Evolutionary conservation across 2,113 vertebrate genomes (phyloP), one percentile per base, ranked within the genome.

Genomic region (Tupaia tana): DNA sequence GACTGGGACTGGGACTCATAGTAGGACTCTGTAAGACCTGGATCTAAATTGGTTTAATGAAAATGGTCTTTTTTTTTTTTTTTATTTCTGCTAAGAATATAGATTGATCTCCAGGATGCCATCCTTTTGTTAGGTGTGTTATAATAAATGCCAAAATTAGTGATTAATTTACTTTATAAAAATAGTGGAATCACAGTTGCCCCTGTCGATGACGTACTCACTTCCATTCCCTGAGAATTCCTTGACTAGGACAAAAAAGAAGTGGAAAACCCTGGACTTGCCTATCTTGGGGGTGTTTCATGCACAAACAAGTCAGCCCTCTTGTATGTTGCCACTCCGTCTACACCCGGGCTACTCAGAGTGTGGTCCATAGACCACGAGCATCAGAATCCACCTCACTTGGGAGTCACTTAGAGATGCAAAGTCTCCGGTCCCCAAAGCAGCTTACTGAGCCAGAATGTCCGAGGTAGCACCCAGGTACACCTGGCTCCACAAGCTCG

Each of bases 61-160:
- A 91, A 66, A 11, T 75, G 74, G 8, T 1, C 24, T 79, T 31
- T 71, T 69, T 16, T 56, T 56, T 63, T 34, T 22, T 29, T 15
- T 82, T 43, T 43, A 43, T 43, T 43, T 43, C 43, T 43, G 43
- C 43, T 18, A 81, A 9, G 56, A 89, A 16, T 70, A 56, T n/a
- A 4, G 91, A 31, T 29, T 25, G 67, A 69, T 87, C n/a, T 84
- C 31, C 10, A 43, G 25, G 25, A 43, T 31, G 24, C 25, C 78
- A 15, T 56, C 31, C 61, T 94, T 94, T 86, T 69, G 18, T 79
- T 79, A 64, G 56, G 20, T 89, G 13, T 90, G 18, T 93, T 93
- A 77, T 59, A 83, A 79, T 27, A 78, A 92, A 80, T 63, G 16
- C 69, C 78, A 5, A 79, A 66, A 82, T 69, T 12, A 82, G 43